Conservation (phyloP, 1,140 invertebrate species). For the Choristoneura fumiferana region DNA sequence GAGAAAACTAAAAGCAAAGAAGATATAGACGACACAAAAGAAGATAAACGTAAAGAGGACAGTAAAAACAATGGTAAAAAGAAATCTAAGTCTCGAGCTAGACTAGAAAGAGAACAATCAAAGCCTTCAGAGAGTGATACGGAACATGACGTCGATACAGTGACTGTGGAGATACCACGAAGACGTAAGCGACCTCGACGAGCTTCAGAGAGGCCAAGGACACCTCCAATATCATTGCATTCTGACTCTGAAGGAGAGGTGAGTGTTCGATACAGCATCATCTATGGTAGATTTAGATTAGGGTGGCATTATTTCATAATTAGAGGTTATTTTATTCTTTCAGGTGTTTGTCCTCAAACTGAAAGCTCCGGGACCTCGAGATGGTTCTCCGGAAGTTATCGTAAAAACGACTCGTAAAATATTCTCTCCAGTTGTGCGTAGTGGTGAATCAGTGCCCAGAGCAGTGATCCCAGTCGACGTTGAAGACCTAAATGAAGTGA, state of each 20-base stretch:
- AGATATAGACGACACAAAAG: slow-evolving; percentile 64
- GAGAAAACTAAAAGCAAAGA: slow-evolving; percentile 60
- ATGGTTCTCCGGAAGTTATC: slow-evolving; percentile 80
- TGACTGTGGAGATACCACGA: slow-evolving; percentile 75
- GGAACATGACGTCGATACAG: slow-evolving; percentile 70
- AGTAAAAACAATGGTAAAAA: slow-evolving; percentile 56
- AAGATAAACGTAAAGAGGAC: slow-evolving; percentile 60
- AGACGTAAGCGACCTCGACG: slow-evolving; percentile 66
- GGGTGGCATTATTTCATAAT: not conserved
- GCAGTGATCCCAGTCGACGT: slow-evolving; percentile 74
- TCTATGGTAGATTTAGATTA: too few species aligned
- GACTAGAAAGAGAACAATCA: slow-evolving; percentile 74
- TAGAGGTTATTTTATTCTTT: slow-evolving; percentile 25
- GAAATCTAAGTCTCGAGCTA: slow-evolving; percentile 67
- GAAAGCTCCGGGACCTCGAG: slow-evolving; percentile 57
- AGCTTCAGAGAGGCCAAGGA: slow-evolving; percentile 67
- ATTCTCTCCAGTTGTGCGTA: slow-evolving; percentile 83
- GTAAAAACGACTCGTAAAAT: slow-evolving; percentile 88
- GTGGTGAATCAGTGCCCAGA: slow-evolving; percentile 73
- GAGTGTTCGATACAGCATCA: slow-evolving; percentile 28
- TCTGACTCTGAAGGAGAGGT: slow-evolving; percentile 71
- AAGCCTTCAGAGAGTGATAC: slow-evolving; percentile 76
- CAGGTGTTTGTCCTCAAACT: slow-evolving; percentile 71
- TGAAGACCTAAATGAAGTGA: slow-evolving; percentile 68
- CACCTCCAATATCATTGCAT: slow-evolving; percentile 59